Conservation (phyloP, 2,797 vertebrate species). For the Morelia viridis region DNA sequence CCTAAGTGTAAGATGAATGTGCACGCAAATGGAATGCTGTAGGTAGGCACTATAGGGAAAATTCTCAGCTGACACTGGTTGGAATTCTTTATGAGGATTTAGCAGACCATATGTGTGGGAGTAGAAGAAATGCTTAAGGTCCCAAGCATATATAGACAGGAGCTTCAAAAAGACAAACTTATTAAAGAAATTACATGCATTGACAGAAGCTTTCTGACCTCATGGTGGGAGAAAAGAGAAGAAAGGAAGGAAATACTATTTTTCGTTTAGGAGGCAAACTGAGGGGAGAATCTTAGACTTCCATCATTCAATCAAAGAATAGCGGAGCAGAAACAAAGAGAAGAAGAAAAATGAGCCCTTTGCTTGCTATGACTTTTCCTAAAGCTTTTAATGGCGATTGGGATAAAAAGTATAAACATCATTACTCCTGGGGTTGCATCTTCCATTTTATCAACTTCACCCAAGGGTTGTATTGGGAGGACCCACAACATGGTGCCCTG, state of each 20-base stretch:
- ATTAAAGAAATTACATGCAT: neutral
- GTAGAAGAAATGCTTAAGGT: neutral
- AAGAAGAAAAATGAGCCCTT: neutral
- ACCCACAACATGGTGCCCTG: neutral
- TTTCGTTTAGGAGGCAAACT: neutral
- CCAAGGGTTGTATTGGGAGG: neutral
- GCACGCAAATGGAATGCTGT: neutral
- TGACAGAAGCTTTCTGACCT: neutral
- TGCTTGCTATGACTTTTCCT: neutral
- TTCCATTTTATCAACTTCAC: neutral
- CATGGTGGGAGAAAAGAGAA: neutral
- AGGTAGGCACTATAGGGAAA: neutral
- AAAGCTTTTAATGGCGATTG: neutral
- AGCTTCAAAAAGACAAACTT: neutral
- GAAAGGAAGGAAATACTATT: neutral
- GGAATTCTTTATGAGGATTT: neutral
- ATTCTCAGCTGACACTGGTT: neutral
- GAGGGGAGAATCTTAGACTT: neutral
- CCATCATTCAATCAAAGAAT: neutral
- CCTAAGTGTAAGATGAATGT: neutral
- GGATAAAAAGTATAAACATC: neutral
- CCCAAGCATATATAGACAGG: neutral
- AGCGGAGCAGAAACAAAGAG: neutral
- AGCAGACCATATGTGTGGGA: neutral
- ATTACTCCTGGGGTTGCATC: neutral